Percentiles rank a stretch among this genome's conserved stretches.
Evolutionary conservation across 2,113 vertebrate genomes (phyloP).

Genomic region (Columba janthina): DNA sequence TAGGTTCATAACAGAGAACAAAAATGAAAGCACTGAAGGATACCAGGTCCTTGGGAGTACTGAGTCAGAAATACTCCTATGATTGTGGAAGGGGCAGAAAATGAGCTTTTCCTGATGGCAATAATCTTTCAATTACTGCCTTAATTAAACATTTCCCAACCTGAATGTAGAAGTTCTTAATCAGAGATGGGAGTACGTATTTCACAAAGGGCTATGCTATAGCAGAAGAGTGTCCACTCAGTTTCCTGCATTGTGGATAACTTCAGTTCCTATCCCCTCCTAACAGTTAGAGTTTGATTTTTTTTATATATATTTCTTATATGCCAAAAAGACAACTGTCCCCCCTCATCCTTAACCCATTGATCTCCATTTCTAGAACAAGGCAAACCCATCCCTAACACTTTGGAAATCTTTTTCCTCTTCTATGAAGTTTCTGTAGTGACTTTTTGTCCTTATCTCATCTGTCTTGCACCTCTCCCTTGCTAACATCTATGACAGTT

Average conservation of each 20-base stretch:
- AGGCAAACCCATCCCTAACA: background rate
- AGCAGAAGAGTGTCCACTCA: background rate
- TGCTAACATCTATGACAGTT: constrained; percentile 1
- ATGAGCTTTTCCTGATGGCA: background rate
- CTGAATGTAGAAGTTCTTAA: background rate
- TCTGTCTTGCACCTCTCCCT: background rate
- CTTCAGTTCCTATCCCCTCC: background rate
- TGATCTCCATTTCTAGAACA: background rate
- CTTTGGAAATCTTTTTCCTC: background rate
- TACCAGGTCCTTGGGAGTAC: background rate
- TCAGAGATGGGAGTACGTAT: background rate
- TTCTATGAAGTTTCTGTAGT: background rate
- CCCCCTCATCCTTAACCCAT: background rate
- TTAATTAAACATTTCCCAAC: background rate
- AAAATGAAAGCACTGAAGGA: background rate
- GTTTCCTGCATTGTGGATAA: background rate
- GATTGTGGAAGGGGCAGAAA: background rate
- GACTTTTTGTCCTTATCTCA: constrained; percentile 8
- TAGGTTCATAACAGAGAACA: background rate
- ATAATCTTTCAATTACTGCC: background rate
- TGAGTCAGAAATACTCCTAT: background rate
- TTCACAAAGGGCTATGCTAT: background rate
- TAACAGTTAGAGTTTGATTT: background rate
- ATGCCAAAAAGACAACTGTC: background rate
- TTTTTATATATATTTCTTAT: background rate